Conservation (phyloP, 2,888 invertebrate genomes). For the Scaptomyza polygonia region DNA sequence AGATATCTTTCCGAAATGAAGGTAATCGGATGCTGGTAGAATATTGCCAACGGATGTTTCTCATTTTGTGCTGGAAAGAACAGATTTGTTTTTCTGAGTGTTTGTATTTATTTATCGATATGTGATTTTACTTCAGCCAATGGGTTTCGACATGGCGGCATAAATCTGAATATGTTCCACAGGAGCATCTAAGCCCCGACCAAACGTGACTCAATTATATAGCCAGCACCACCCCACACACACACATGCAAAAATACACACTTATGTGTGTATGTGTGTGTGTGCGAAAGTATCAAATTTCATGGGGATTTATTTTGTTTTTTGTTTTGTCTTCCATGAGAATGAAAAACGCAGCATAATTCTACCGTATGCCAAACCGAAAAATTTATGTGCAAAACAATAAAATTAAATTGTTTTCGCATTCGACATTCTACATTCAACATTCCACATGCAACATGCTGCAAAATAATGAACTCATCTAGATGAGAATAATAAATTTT, state of each 20-base stretch:
- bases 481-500: conserved; percentile 78
- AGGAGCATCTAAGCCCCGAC: conserved; percentile 56
- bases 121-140: conserved; percentile 7
- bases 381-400: conserved; percentile 82
- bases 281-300: conserved; percentile 54
- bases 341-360: conserved; percentile 68
- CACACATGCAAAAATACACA: neutral
- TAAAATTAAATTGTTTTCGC: conserved; percentile 83
- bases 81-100: conserved; percentile 36
- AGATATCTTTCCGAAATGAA: no score
- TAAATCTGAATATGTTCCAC: conserved; percentile 73
- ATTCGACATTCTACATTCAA: conserved; percentile 60
- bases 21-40: no score
- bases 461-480: conserved; percentile 81
- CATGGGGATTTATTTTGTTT: conserved; percentile 32
- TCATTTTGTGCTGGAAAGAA: no score
- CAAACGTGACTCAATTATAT: conserved; percentile 81
- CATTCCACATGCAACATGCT: conserved; percentile 46
- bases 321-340: conserved; percentile 6
- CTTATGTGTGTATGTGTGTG: conserved; percentile 19
- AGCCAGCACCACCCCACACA: conserved; percentile 37
- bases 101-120: conserved; percentile 9
- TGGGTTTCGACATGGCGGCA: conserved; percentile 57
- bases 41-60: no score
- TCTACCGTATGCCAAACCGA: conserved; percentile 41